Evolutionary conservation across 2,113 vertebrate species (phyloP).

Genomic region (Cebidichthys violaceus): DNA sequence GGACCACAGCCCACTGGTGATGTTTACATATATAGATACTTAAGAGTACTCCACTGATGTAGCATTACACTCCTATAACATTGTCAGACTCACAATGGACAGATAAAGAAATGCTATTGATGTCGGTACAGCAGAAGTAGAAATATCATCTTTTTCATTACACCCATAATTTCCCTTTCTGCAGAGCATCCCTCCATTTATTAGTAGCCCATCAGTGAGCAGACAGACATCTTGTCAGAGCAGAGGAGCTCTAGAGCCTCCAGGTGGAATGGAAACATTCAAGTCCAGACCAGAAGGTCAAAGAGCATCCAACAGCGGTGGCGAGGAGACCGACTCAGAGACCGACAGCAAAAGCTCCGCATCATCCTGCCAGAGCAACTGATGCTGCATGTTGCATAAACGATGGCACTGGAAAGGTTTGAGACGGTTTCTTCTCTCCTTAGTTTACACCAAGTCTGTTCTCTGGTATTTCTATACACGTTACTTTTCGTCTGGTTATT

Average conservation of each 20-base stretch:
- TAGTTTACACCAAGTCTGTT: conserved; percentile 1
- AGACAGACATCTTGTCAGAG: not conserved
- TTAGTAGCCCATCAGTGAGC: conserved; percentile 17
- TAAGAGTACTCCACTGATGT: not conserved
- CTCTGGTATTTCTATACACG: not conserved
- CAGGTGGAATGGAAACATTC: conserved; percentile 24
- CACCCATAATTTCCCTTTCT: not conserved
- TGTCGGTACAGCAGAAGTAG: too few relatives aligned
- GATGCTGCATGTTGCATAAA: not conserved
- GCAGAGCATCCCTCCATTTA: conserved; percentile 51
- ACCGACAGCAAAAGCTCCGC: conserved; percentile 76
- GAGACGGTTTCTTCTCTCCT: not conserved
- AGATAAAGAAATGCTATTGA: too few relatives aligned
- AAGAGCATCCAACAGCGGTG: conserved; percentile 47
- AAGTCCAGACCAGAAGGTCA: conserved; percentile 40
- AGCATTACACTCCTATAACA: not conserved
- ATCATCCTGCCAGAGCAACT: conserved; percentile 69
- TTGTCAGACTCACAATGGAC: too few relatives aligned
- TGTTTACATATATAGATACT: not conserved
- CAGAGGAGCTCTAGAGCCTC: conserved; percentile 35
- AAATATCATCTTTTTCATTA: too few relatives aligned
- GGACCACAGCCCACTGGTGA: not conserved
- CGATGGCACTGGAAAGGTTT: conserved; percentile 8
- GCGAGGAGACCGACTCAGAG: conserved; percentile 80
- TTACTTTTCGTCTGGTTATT: not conserved